Evolutionary conservation across 2,888 invertebrate species (phyloP).

Genomic region (Ischnura elegans): DNA sequence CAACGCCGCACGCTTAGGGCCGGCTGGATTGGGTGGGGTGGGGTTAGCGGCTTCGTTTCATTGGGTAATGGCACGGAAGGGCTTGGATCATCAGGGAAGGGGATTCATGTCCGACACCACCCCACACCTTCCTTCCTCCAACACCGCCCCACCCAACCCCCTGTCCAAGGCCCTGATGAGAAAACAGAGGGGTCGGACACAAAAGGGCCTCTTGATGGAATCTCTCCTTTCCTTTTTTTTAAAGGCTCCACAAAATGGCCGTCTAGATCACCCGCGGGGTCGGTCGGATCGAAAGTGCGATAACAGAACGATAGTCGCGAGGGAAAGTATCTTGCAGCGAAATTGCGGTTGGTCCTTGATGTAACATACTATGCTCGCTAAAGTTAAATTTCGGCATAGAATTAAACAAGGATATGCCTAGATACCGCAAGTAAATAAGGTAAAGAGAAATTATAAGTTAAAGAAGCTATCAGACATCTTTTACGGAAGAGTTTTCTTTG

Average conservation of each 20-base stretch:
- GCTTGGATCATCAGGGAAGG: not conserved
- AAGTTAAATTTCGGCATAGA: too few species aligned
- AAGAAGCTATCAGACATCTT: too few species aligned
- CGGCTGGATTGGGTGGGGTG: not conserved
- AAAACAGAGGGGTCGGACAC: not conserved
- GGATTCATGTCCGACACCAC: not conserved
- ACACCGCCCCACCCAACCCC: not conserved
- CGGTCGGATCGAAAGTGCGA: not conserved
- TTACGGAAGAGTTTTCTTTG: too few species aligned
- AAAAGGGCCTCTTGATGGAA: not conserved
- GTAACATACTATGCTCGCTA: too few species aligned
- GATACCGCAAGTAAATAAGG: too few species aligned
- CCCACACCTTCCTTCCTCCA: not conserved
- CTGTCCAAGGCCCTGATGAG: not conserved
- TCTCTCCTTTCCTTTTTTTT: too few species aligned
- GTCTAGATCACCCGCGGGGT: not conserved
- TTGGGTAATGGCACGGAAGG: slow-evolving; percentile 62
- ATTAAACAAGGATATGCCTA: too few species aligned
- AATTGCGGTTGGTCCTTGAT: too few species aligned
- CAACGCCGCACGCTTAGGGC: slow-evolving; percentile 10
- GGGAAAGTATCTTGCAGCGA: not conserved
- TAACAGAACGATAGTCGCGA: not conserved
- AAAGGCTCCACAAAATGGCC: slow-evolving; percentile 11
- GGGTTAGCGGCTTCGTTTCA: slow-evolving; percentile 36
- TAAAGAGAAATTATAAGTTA: too few species aligned